Evolutionary conservation across 2,888 invertebrate genomes (phyloP), one percentile per base, ranked within the genome.

Genomic region (Tachina grossa): DNA sequence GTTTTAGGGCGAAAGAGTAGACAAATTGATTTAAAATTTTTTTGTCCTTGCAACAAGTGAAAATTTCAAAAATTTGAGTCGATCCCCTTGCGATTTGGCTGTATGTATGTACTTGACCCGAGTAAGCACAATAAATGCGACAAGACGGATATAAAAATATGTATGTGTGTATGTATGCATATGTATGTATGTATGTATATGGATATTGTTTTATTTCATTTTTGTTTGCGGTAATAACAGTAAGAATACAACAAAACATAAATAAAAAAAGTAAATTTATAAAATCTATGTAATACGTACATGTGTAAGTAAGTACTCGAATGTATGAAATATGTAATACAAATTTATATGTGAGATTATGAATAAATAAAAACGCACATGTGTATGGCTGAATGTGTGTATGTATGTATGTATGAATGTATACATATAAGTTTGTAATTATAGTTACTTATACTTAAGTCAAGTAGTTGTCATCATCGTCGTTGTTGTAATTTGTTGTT

Each of bases 401-500:
- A 9, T 13, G 49, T 63, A 9, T 13, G 49, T 68, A 22, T 45
- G 31, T 31, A 49, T 39, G 4, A n/a, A 16, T 31, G 16, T 16
- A 13, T 16, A 19, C 8, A 51, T 51, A 55, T 55, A 55, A 55
- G 22, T 57, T 5, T 55, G 61, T 51, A 74, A 45, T 49, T 77
- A 11, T 49, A 59, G 9, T 43, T 10, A 14, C 59, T 19, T 74
- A 9, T 65, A 61, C n/a, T 47, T 84, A 59, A 55, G 55, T 74
- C 57, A 57, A 49, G 55, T 81, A 77, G 77, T 69, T 74, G 75
- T 77, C 77, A 69, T 81, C 61, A n/a, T 69, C 45, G 74, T 76
- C 83, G 78, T 65, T 69, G 59, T 77, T 69, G 84, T 74, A 68
- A 75, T 71, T 83, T 80, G 75, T 76, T 85, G 66, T 85, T 80